Conservation (phyloP, 2,888 invertebrate genomes). For the Tenodera sinensis region DNA sequence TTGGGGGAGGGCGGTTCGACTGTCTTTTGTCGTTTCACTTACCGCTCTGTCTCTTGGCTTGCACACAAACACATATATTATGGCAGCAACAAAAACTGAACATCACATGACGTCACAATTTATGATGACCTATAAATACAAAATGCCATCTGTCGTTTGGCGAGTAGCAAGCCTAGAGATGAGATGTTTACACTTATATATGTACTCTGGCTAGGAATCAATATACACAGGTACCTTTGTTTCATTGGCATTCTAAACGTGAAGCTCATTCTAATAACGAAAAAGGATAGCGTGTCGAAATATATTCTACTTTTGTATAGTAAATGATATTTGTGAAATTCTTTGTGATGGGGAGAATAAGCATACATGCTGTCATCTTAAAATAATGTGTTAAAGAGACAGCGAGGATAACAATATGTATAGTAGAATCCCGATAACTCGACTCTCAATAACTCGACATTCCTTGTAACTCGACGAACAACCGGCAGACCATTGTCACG, state of each 20-base stretch:
- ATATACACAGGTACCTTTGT: neutral
- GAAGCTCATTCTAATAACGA: neutral
- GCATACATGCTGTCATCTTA: neutral
- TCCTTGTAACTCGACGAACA: too few relatives aligned
- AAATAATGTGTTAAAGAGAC: neutral
- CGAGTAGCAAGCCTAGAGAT: neutral
- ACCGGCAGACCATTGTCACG: too few relatives aligned
- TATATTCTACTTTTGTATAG: neutral
- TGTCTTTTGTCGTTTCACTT: neutral
- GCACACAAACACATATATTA: neutral
- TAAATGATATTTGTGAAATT: neutral
- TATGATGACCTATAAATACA: neutral
- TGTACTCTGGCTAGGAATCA: neutral
- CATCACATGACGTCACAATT: neutral
- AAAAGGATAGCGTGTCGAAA: neutral
- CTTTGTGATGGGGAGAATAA: neutral
- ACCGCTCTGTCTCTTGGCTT: neutral
- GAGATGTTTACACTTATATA: neutral
- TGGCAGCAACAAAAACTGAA: neutral
- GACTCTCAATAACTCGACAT: too few relatives aligned
- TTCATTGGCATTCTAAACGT: neutral
- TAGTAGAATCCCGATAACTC: too few relatives aligned
- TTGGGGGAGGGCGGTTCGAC: neutral
- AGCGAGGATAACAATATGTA: too few relatives aligned
- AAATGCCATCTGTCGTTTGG: neutral